Evolutionary conservation across 2,113 vertebrate genomes (phyloP).

Genomic region (Psettodes erumei): DNA sequence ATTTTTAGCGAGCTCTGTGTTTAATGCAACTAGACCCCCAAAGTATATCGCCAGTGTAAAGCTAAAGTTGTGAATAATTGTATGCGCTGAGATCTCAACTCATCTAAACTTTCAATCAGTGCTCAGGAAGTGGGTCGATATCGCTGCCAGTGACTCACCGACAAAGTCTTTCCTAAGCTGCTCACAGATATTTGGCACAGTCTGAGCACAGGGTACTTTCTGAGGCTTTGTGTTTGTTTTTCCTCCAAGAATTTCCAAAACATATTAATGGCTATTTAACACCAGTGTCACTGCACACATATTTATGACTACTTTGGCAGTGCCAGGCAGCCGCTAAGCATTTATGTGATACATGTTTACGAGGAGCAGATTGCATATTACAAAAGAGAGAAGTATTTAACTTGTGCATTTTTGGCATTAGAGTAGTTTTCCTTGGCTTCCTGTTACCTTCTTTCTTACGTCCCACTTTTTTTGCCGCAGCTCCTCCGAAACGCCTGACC

Average conservation of each 20-base stretch:
- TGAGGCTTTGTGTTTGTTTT: constrained; percentile 33
- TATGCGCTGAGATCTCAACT: neutral
- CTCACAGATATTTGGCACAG: constrained; percentile 51
- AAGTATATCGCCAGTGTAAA: neutral
- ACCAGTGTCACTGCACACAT: neutral
- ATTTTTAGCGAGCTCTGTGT: neutral
- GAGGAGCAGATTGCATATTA: neutral
- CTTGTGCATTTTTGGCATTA: neutral
- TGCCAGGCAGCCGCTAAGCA: neutral
- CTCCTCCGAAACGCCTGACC: constrained; percentile 56
- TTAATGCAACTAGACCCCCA: neutral
- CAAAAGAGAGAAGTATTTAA: neutral
- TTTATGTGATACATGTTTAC: neutral
- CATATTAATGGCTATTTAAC: constrained; percentile 15
- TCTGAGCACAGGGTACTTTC: constrained; percentile 14
- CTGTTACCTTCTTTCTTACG: no score
- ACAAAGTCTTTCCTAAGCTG: constrained; percentile 50
- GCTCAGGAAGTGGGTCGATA: constrained; percentile 21
- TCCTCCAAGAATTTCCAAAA: constrained; percentile 36
- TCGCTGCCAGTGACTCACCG: constrained; percentile 45
- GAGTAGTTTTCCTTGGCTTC: neutral
- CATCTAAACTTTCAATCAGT: constrained; percentile 30
- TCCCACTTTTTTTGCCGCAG: constrained; percentile 37
- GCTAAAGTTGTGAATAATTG: neutral
- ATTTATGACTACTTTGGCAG: neutral